Conservation (phyloP, 2,797 vertebrate species). For the Galaxias olidus region DNA sequence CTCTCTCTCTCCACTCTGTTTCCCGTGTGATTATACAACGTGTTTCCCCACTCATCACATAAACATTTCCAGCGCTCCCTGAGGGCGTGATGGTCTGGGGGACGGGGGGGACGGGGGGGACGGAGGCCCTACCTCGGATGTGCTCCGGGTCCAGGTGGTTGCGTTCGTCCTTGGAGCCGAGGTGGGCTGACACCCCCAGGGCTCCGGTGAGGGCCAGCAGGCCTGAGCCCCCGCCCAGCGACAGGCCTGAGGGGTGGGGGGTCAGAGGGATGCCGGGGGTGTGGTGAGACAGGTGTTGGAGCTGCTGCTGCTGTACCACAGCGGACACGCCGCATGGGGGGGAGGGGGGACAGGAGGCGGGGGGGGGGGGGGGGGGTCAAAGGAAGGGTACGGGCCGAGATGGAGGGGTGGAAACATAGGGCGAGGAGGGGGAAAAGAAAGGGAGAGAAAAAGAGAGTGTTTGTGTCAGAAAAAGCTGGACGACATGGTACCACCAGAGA, state of each 20-base stretch:
- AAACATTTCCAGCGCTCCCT: too few species aligned
- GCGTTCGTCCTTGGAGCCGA: conserved; percentile 81
- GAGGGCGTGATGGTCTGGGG: not conserved
- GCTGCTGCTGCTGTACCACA: conserved; percentile 90
- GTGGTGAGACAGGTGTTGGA: conserved; percentile 93
- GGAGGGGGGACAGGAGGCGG: not conserved
- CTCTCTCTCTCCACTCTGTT: conserved; percentile 40
- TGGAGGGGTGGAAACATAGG: conserved; percentile 8
- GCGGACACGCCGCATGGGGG: conserved; percentile 52
- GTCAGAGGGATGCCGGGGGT: conserved; percentile 82
- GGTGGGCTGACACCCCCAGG: conserved; percentile 76
- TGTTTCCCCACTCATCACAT: too few species aligned
- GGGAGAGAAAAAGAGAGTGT: conserved; percentile 18
- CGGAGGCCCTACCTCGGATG: conserved; percentile 73
- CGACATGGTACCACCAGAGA: conserved; percentile 20
- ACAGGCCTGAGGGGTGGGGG: conserved; percentile 82
- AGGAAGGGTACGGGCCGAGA: conserved; percentile 25
- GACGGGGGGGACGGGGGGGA: not conserved
- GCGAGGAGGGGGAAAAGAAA: not conserved
- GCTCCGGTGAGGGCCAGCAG: conserved; percentile 85
- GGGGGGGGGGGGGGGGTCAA: not conserved
- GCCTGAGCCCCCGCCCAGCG: conserved; percentile 72
- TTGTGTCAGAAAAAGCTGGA: conserved; percentile 4
- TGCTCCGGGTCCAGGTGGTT: conserved; percentile 80
- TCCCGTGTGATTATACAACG: too few species aligned